Base-by-base conservation (phyloP, 1,140 invertebrate genomes). In the Limonius californicus region DNA sequence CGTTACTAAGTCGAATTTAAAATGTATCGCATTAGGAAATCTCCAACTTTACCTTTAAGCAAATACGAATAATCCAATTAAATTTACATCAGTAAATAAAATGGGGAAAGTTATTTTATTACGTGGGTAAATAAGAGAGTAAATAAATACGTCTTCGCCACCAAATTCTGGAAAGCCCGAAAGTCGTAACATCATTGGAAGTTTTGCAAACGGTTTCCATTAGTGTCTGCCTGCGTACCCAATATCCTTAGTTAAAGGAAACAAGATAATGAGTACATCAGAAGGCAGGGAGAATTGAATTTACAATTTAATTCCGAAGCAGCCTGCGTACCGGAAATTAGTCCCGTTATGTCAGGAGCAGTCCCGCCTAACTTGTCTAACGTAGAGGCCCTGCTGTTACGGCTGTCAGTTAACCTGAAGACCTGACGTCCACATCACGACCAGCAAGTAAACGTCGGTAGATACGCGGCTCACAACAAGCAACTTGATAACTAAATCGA, bases 211-310 rank as follows among this genome's bases (percentile, higher is more conserved):
- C n/a, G 35, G 8, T 39, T 39, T 39, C 35, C 35, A 39, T 39
- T 39, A 39, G 8, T 39, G 35, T 39, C 35, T 39, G 35, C 35
- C 35, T 39, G n/a, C 45, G 45, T 50, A 18, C 45, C 45, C 45
- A 50, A 50, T 50, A 50, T 50, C 45, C 45, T 50, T 21, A 50
- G 6, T 50, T 19, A 50, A 50, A 50, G 45, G 45, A 50, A 50
- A 50, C 45, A 50, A 50, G 45, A 50, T 50, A 50, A 50, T 50
- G 45, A 50, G 45, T 50, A 50, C 45, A 50, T 50, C 45, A 50
- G 45, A 50, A 50, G 20, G 45, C 45, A 21, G 45, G 20, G 14
- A 50, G 45, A 50, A 50, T 50, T 50, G 45, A 50, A 50, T 50
- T 50, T 50, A 50, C 45, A 50, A 50, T 50, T 50, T 50, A 50